Base-by-base conservation (phyloP, 2,113 vertebrate genomes). In the Cyanistes caeruleus region DNA sequence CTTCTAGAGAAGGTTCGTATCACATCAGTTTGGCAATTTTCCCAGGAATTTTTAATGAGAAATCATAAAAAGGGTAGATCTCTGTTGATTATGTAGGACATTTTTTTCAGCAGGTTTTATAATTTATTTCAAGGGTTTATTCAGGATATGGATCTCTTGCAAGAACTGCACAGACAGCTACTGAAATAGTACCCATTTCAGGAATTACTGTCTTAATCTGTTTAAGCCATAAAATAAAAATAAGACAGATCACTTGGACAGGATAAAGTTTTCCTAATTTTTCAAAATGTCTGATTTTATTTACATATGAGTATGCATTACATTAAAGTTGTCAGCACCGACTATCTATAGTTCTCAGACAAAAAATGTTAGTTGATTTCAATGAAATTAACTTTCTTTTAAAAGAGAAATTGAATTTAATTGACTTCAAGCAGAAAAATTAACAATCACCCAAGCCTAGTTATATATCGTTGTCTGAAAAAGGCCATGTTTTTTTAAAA, bases 51-150 rank as follows among this genome's bases (percentile, higher is more conserved):
- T 33, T 35, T 30, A 51, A 18, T 31, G 14, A 74, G 4, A 90
- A 91, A n/a, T 37, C 35, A 59, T 4, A 46, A 43, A 16, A 62
- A 53, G 25, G 9, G 3, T 44, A 2, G 4, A 64, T 15, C 3
- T 87, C 6, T 70, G 8, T 48, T 74, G 12, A 52, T 39, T 25
- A 49, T 10, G 6, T 35, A 49, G 9, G 44, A 74, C 5, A 8
- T 30, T 63, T 73, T 68, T 78, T 84, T 17, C 7, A 41, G 2
- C 6, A 17, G 28, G 7, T n/a, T 64, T 73, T 73, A 28, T 35
- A 63, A 86, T 78, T 59, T 95, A 75, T 96, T 94, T 97, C 78
- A 92, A 90, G 43, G 84, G 55, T 85, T 94, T 96, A 77, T 64
- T 58, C 68, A 69, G 69, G 43, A 78, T 95, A 88, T 58, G 37